Evolutionary conservation across 2,888 invertebrate species (phyloP), one percentile per base, ranked within the genome.

Genomic region (Drosophila seclusa): DNA sequence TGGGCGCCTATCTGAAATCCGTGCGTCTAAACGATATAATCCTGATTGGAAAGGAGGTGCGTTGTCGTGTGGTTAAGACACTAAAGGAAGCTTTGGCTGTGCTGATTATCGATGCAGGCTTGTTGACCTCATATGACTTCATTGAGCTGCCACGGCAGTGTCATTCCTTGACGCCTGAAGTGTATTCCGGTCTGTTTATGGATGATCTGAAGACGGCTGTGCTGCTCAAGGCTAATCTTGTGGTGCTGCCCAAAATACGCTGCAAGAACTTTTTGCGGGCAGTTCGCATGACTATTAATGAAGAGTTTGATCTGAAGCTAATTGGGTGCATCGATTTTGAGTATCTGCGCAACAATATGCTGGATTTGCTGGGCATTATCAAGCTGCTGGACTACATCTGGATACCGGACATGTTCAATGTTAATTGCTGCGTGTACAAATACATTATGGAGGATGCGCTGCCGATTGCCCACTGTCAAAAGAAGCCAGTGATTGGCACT

Each of bases 71-170:
- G 36, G 81, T 92, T 0, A 93, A 93, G 78, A 90, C 87, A 18
- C 65, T 92, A 7, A 78, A 73, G 8, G 87, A 87, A 18, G 86
- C 86, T 0, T 21, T 93, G 8, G 90, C 91, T 1, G 76, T 92
- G 2, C 58, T 86, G 53, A 83, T 93, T 8, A 76, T 79, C 10
- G 85, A 84, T 59, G 82, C 87, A 4, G 91, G 91, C 0, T 49
- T 87, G 13, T 38, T 93, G n/a, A 59, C 82, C 27, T 92, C 93
- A 0, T 92, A 92, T 53, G 92, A 92, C 64, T 88, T 83, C 3
- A 74, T 93, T 27, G 85, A 91, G 29, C 48, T 93, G n/a, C 92
- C 93, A 0, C 83, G 87, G 32, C 90, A 91, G 38, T 91, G 92
- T 45, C 75, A 89, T 49, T 65, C 75, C 0, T 48, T 91, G 11